A percentile compares a stretch with the other conserved stretches of the same genome.
Conservation (phyloP, 1,140 invertebrate genomes). For the Penaeus indicus region DNA sequence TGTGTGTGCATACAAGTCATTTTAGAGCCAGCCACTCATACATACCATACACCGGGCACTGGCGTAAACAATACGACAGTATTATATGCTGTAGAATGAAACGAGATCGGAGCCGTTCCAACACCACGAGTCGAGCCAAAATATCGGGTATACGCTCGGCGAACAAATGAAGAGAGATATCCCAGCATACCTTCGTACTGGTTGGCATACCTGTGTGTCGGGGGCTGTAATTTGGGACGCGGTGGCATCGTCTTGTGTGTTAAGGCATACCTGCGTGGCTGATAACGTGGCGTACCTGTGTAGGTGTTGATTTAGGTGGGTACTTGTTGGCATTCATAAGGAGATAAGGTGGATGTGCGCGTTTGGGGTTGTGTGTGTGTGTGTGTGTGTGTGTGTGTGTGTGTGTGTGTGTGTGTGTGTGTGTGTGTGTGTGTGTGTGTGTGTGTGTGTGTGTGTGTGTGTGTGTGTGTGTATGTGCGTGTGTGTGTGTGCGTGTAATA, state of each 20-base stretch:
- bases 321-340: not conserved
- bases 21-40: too few relatives aligned
- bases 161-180: too few relatives aligned
- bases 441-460: constrained; percentile 30
- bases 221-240: not conserved
- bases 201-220: too few relatives aligned
- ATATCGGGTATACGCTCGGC: too few relatives aligned
- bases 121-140: too few relatives aligned
- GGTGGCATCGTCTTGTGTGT: not conserved
- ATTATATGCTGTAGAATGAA: too few relatives aligned
- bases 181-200: too few relatives aligned
- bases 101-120: too few relatives aligned
- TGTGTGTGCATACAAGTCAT: not conserved
- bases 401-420: constrained; percentile 14
- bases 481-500: not conserved
- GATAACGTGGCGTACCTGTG: not conserved
- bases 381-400: constrained; percentile 10
- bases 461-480: constrained; percentile 17
- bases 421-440: constrained; percentile 26
- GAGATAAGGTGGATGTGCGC: too few relatives aligned
- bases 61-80: too few relatives aligned
- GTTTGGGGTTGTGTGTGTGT: too few relatives aligned
- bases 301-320: not conserved
- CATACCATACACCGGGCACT: too few relatives aligned
- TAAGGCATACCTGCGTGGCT: not conserved